Percentiles rank a stretch among this genome's conserved stretches.
Evolutionary conservation across 2,888 invertebrate genomes (phyloP).

Genomic region (Blastobasis adustella): DNA sequence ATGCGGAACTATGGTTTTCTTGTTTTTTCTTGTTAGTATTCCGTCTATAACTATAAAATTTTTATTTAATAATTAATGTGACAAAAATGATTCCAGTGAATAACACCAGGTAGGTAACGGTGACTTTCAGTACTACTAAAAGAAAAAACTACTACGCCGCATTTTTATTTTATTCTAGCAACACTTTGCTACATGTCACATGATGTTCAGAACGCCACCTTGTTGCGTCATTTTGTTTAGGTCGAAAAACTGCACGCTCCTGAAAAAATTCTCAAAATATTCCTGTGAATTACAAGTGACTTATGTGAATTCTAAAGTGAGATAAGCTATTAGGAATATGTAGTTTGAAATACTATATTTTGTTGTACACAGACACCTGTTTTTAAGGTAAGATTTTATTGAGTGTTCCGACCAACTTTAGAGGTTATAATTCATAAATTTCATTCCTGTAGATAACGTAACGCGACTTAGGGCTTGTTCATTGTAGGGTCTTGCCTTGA

Average conservation of each 20-base stretch:
- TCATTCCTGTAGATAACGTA: constrained; percentile 5
- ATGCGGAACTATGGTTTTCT: neutral
- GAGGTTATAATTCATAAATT: constrained; percentile 4
- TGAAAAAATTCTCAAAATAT: neutral
- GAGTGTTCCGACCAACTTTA: constrained; percentile 1
- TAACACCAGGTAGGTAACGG: constrained; percentile 5
- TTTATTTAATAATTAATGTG: constrained; percentile 1
- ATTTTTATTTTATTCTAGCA: constrained; percentile 4
- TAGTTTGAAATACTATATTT: constrained; percentile 3
- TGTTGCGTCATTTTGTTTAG: constrained; percentile 1
- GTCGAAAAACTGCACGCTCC: neutral
- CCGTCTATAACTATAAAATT: neutral
- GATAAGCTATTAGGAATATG: neutral
- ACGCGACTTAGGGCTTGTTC: constrained; percentile 5
- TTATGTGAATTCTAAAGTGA: neutral
- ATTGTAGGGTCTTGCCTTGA: no score
- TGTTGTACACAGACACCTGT: constrained; percentile 1
- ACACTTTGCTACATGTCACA: constrained; percentile 1
- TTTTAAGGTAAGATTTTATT: constrained; percentile 5
- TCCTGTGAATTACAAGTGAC: neutral
- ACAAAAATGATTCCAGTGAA: constrained; percentile 1
- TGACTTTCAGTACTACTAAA: constrained; percentile 1
- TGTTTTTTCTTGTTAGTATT: constrained; percentile 1
- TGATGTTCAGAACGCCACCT: constrained; percentile 1
- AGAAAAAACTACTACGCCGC: constrained; percentile 1